Evolutionary conservation across 2,888 invertebrate species (phyloP), one percentile per base, ranked within the genome.

Genomic region (Galeopsomyia nigrocyanea): DNA sequence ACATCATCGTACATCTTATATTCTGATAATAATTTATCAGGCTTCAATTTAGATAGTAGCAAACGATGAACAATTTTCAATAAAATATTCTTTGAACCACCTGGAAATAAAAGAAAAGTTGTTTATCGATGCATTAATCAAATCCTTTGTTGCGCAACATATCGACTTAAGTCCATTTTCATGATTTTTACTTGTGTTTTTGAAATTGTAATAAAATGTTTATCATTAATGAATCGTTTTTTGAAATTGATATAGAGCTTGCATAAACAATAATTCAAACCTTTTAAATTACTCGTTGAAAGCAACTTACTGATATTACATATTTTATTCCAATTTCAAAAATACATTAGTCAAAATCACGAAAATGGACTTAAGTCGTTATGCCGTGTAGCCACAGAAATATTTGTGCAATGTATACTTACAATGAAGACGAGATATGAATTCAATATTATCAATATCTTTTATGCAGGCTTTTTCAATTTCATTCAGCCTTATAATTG

Each of bases 1-100:
- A 84, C 69, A 68, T 83, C 79, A n/a, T 80, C 74, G 58, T 77
- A 76, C 51, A 68, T 78, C 71, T 63, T 77, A 70, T 77, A 80
- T 9, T 63, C 19, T 21, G 68, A 13, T 51, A 70, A 63, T n/a
- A 82, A 67, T 50, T 57, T 39, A 16, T 71, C 65, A 0, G 65
- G 22, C 47, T 80, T 73, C 51, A 84, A 55, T 70, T 79, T 81
- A 56, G 78, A 70, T 26, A 81, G 21, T 14, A 83, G 74, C 58
- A 83, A 64, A 49, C 74, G 71, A 56, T 84, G 83, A 57, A 80
- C 80, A 68, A 84, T 78, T 13, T 61, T 78, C 62, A 80, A 60
- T 26, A 78, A 73, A 5, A 71, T 47, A 53, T 77, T 76, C n/a
- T 75, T 70, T 17, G 79, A 75, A 21, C 78, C 62, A 19, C 74